Base-by-base conservation (phyloP, 2,888 invertebrate genomes). In the Malthinus flaveolus region DNA sequence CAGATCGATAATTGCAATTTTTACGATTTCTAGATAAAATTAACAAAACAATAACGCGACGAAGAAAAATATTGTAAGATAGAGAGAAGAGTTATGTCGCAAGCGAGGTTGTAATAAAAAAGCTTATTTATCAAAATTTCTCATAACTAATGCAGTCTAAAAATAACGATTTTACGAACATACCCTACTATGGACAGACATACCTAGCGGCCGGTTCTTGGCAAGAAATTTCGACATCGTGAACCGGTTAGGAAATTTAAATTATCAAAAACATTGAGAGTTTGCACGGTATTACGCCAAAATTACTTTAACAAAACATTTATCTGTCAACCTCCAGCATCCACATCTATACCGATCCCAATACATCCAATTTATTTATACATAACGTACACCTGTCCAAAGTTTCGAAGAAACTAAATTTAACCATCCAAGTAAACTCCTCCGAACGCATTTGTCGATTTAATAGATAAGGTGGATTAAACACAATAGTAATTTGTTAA, bases 231-330 rank as follows among this genome's bases (percentile, higher is more conserved):
- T 49, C 49, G 48, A 47, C 51, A 52, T 39, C 35, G 37, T 37
- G 39, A 57, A 57, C 56, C 61, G 61, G 63, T 63, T 63, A 54
- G 51, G 44, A 53, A 50, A 58, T 58, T 52, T 39, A 36, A 52
- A 36, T 32, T 50, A 45, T 33, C 13, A 36, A 56, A 32, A 59
- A 47, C 10, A 3, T 50, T 35, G 35, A 34, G 15, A 23, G 12
- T 23, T 23, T 23, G 5, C 5, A 2, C 23, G 5, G 3, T 23
- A 3, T 23, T 23, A 23, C 2, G 23, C 23, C 23, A 23, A 23
- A 23, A 23, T 23, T 23, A 23, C 23, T 23, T 23, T 23, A n/a
- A 36, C 1, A 36, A 36, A 36, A 12, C 3, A 36, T 11, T 36
- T 36, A 12, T 36, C 12, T 36, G 7, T 35, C 36, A n/a, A 11